Percentiles rank a stretch among this genome's conserved stretches.
These are phyloP conservation scores for Saccopteryx leptura DNA, from an alignment of 2,113 vertebrate genomes.

Conservation along the genomic window DNA sequence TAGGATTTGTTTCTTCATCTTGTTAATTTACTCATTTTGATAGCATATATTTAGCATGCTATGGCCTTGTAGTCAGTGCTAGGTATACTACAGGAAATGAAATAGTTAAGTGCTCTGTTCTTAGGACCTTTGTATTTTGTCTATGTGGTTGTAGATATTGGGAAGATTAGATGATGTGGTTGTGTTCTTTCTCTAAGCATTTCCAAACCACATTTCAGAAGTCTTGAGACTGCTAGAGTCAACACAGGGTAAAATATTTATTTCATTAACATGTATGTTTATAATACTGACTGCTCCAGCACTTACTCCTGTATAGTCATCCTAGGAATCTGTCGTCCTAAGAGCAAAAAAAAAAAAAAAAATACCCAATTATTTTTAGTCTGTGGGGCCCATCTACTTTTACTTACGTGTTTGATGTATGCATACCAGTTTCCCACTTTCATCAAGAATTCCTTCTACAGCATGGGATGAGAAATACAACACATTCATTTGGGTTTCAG, in stretches of 20 bases:
- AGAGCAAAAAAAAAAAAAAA: slow-evolving; percentile 42
- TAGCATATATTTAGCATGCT: not conserved
- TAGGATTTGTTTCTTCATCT: slow-evolving; percentile 1
- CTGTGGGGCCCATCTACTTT: not conserved
- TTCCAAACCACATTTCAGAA: not conserved
- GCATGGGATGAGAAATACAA: not conserved
- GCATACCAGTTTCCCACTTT: not conserved
- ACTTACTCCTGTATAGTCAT: slow-evolving; percentile 19
- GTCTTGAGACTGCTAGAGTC: not conserved
- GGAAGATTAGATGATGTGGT: not conserved
- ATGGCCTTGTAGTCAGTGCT: not conserved
- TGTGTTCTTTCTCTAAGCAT: not conserved
- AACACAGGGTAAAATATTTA: not conserved
- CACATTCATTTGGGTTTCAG: slow-evolving; percentile 10
- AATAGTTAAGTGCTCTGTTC: not conserved
- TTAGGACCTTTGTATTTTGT: not conserved
- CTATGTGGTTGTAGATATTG: not conserved
- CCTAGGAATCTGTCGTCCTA: not conserved
- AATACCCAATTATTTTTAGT: not conserved
- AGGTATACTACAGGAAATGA: not conserved
- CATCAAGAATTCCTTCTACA: not conserved
- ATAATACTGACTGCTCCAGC: not conserved
- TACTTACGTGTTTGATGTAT: not conserved
- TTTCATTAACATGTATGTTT: not conserved
- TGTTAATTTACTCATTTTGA: not conserved